Evolutionary conservation across 2,113 vertebrate species (phyloP).

Genomic region (Apodemus speciosus): DNA sequence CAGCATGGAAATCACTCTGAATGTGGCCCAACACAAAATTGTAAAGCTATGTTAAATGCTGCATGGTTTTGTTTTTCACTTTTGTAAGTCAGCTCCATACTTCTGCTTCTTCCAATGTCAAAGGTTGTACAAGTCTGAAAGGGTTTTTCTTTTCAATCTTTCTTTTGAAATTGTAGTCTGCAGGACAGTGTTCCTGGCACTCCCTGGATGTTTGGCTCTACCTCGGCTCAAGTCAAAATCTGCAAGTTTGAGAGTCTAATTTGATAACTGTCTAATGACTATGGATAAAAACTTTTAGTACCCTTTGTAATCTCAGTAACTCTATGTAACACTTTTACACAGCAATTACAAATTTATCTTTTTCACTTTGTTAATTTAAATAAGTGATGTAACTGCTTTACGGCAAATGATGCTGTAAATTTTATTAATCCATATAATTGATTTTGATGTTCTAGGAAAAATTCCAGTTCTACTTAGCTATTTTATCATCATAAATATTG

Average conservation of each 20-base stretch:
- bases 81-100: not conserved
- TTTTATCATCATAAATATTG: conserved; percentile 77
- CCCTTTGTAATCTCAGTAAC: no score
- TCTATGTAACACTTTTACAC: not conserved
- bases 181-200: not conserved
- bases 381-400: conserved; percentile 67
- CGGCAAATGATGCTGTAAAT: conserved; percentile 70
- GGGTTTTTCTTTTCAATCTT: not conserved
- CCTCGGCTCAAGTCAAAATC: not conserved
- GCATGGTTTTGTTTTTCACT: not conserved
- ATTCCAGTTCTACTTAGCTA: conserved; percentile 68
- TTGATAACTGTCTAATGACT: conserved; percentile 48
- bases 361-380: conserved; percentile 72
- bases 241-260: not conserved
- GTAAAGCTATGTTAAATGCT: not conserved
- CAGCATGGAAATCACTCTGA: not conserved
- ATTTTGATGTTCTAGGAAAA: conserved; percentile 78
- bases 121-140: not conserved
- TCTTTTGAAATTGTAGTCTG: not conserved
- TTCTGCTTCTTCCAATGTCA: not conserved
- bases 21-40: not conserved
- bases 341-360: conserved; percentile 68
- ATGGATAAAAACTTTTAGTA: conserved; percentile 34
- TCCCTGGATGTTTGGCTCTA: not conserved
- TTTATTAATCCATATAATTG: conserved; percentile 72